Evolutionary conservation across 2,888 invertebrate species (phyloP).

Genomic region (Caenorhabditis macrosperma): DNA sequence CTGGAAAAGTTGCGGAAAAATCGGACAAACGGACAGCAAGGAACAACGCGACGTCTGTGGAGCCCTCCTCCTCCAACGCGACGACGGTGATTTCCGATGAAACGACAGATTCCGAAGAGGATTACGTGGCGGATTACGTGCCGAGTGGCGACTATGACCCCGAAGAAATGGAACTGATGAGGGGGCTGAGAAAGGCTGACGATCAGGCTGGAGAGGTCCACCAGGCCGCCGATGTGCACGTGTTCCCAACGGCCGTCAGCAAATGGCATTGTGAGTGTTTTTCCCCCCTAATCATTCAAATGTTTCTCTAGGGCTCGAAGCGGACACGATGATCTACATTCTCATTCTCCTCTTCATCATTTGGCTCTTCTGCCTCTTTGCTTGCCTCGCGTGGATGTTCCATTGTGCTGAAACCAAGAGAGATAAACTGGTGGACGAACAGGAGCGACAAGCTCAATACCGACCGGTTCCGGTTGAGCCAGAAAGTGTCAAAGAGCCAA

Average conservation of each 20-base stretch:
- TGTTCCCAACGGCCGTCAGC: no score
- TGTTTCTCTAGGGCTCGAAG: not conserved
- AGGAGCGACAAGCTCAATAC: not conserved
- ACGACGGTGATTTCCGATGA: not conserved
- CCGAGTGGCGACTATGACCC: no score
- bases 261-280: no score
- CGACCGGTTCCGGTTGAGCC: not conserved
- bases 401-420: conserved; percentile 26
- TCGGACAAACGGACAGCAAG: not conserved
- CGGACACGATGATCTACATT: conserved; percentile 11
- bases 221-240: no score
- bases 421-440: not conserved
- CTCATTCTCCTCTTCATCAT: conserved; percentile 26
- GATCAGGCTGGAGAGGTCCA: no score
- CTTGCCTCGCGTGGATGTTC: conserved; percentile 40
- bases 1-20: not conserved
- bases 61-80: not conserved
- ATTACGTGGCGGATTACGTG: no score
- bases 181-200: no score
- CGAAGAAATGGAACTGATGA: no score
- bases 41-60: not conserved
- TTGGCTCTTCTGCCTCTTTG: conserved; percentile 23
- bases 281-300: no score
- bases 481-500: not conserved
- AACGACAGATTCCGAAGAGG: no score